Evolutionary conservation across 2,888 invertebrate genomes (phyloP), one percentile per base, ranked within the genome.

Genomic region (Pristionchus entomophagus): DNA sequence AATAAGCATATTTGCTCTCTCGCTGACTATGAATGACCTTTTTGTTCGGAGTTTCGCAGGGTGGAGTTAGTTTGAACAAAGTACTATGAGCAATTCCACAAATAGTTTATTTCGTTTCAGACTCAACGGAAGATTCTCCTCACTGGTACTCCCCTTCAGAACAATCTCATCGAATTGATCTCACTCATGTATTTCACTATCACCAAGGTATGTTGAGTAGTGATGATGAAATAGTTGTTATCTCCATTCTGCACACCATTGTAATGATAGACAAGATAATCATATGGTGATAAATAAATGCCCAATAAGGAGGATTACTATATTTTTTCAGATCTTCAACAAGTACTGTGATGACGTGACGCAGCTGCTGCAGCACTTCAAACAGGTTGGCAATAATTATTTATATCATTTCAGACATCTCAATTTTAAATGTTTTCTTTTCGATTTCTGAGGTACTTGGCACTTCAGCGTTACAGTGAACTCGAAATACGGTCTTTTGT

Each of bases 121-220:
- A 35, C 65, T 8, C 41, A 77, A 22, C 41, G 35, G 94, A 95
- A 98, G 51, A 95, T 98, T 53, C 95, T 99, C 19, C 94, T 99
- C 35, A 99, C 98, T 0, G 99, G 98, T 3, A 99, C 98, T 0
- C 98, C 98, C 0, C 95, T 99, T 5, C 98, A 99, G 94, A 99
- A 99, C 94, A 98, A 98, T 94, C 95, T 99, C 53, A 94, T 98
- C 73, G 98, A 99, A 94, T 95, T 99, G 88, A 98, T 99, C 96
- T 90, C 98, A 0, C 94, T 99, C 56, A 95, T 99, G 32, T 96
- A 97, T 92, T 99, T 99, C 94, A 97, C 98, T 41, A 97, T 98
- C 97, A 98, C 98, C 0, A 96, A 97, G 90, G 83, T 84, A 12
- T 4, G 22, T 56, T 38, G 5, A 96, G 98, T 95, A 98, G 95